phyloP scores from a whole-genome alignment of 92 coral and sea anemone genomes.

The Porites lobata region DNA sequence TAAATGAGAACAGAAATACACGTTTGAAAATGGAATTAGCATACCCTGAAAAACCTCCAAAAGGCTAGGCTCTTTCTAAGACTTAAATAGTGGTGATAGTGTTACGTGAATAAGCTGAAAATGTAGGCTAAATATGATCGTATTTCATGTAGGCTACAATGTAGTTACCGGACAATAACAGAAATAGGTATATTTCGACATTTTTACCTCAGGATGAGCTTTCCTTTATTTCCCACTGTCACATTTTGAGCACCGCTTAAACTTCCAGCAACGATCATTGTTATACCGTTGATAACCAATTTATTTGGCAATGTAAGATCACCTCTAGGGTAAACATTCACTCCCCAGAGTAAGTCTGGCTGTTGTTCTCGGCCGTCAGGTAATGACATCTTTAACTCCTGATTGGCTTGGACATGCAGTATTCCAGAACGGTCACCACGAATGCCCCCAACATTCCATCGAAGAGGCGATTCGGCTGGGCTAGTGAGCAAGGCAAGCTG shows the following conservation, averaged over 20 bases:
- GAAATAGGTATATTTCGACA: no score
- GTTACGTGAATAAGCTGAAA: no score
- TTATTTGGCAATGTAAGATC: slow-evolving; percentile 86
- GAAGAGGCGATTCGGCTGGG: slow-evolving; percentile 72
- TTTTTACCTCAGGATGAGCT: slow-evolving; percentile 81
- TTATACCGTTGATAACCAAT: slow-evolving; percentile 88
- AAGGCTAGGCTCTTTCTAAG: no score
- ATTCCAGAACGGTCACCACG: slow-evolving; percentile 97
- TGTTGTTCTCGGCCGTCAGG: slow-evolving; percentile 49
- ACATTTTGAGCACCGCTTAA: slow-evolving; percentile 95
- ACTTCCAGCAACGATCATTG: slow-evolving; percentile 93
- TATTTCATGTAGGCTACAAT: no score
- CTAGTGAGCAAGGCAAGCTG: slow-evolving; percentile 88
- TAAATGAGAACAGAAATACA: no score
- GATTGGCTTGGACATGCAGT: slow-evolving; percentile 87
- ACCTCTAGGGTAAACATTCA: slow-evolving; percentile 92
- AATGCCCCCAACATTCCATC: slow-evolving; percentile 90
- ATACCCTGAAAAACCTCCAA: no score
- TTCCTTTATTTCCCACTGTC: slow-evolving; percentile 97
- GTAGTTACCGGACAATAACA: no score
- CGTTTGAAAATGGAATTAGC: no score
- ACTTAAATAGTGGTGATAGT: no score
- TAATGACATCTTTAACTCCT: slow-evolving; percentile 80
- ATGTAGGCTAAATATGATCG: no score
- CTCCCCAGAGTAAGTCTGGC: slow-evolving; percentile 88